phyloP scores from a whole-genome alignment of 2,888 invertebrate species.

The Gibbula magus region DNA sequence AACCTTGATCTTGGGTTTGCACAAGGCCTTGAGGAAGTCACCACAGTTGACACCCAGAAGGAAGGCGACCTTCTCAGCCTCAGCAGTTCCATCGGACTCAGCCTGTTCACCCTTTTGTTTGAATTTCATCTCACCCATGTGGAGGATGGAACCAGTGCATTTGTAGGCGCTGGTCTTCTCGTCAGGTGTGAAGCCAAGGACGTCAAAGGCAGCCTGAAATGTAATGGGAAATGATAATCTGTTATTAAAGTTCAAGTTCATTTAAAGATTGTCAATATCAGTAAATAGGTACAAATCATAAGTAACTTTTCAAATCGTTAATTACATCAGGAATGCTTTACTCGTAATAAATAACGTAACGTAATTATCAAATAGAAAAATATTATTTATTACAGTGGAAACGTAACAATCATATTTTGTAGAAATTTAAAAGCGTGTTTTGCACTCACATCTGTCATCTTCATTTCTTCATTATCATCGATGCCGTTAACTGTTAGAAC shows the following conservation, averaged over 20 bases:
- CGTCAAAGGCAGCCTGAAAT: slow-evolving; percentile 95
- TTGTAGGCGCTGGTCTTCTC: slow-evolving; percentile 95
- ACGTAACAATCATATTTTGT: too few species aligned
- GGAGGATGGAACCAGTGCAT: slow-evolving; percentile 21
- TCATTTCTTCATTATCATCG: slow-evolving; percentile 95
- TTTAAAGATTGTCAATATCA: too few species aligned
- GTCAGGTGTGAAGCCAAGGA: slow-evolving; percentile 93
- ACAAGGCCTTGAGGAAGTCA: slow-evolving; percentile 84
- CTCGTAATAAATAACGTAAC: too few species aligned
- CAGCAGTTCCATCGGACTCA: slow-evolving; percentile 67
- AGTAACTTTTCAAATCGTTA: too few species aligned
- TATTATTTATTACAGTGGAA: too few species aligned
- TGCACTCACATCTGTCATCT: slow-evolving; percentile 67
- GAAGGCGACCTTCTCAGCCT: slow-evolving; percentile 94
- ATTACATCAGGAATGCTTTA: too few species aligned
- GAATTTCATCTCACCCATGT: slow-evolving; percentile 95
- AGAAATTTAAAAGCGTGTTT: too few species aligned
- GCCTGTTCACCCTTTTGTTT: slow-evolving; percentile 98
- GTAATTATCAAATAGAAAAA: too few species aligned
- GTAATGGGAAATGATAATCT: neutral
- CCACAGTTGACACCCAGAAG: slow-evolving; percentile 90
- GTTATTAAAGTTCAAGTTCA: too few species aligned
- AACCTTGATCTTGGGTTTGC: slow-evolving; percentile 96
- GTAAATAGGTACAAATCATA: too few species aligned
- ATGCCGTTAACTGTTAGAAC: slow-evolving; percentile 93